Evolutionary conservation across 2,888 invertebrate genomes (phyloP).

Genomic region (Noctua pronuba): DNA sequence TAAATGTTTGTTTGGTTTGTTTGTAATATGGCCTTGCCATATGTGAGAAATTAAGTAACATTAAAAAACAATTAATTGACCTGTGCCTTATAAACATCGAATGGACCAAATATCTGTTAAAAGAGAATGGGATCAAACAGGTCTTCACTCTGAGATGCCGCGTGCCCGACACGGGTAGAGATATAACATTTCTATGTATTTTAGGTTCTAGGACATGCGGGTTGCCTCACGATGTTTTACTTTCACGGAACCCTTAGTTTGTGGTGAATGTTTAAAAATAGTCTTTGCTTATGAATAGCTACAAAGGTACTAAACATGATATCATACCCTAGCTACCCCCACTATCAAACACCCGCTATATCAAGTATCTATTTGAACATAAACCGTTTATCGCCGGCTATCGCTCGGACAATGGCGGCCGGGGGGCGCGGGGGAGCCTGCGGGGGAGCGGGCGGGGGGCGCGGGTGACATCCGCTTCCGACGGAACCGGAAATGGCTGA

Average conservation of each 20-base stretch:
- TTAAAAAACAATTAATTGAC: neutral
- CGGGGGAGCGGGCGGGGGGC: constrained; percentile 1
- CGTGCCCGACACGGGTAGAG: neutral
- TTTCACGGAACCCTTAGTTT: neutral
- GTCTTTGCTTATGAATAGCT: neutral
- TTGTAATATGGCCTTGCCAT: neutral
- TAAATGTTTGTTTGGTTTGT: neutral
- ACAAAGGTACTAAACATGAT: neutral
- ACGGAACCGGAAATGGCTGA: constrained; percentile 78
- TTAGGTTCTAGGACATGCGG: neutral
- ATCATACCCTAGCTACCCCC: neutral
- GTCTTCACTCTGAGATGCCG: neutral
- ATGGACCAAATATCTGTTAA: neutral
- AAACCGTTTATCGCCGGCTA: constrained; percentile 71
- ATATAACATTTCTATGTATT: neutral
- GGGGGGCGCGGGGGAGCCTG: constrained; percentile 27
- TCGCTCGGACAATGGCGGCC: constrained; percentile 67
- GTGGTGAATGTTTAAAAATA: neutral
- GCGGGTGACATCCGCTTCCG: constrained; percentile 74
- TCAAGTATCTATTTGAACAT: constrained; percentile 71
- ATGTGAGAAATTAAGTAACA: neutral
- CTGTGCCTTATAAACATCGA: neutral
- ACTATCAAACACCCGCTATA: constrained; percentile 53
- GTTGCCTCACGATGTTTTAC: neutral
- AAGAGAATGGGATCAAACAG: neutral